These are phyloP conservation scores for Brachionus paranguensis DNA, from an alignment of 1,140 invertebrate species.

Conservation along the genomic window DNA sequence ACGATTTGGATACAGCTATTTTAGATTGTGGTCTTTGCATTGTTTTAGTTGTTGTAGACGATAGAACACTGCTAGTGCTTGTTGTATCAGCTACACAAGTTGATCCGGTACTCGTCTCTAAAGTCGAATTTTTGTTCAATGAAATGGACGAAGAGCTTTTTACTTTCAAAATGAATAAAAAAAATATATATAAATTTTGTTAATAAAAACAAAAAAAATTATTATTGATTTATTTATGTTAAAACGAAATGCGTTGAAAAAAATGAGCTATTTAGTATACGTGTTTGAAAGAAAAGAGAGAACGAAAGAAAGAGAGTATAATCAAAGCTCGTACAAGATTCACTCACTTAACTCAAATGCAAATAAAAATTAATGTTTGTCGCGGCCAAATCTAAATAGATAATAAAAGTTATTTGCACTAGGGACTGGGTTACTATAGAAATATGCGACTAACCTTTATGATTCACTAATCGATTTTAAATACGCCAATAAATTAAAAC, in stretches of 20 bases:
- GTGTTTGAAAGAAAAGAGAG: neutral
- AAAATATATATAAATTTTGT: neutral
- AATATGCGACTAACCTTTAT: neutral
- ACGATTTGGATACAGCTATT: neutral
- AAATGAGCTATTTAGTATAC: neutral
- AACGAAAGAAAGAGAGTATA: neutral
- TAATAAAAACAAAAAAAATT: neutral
- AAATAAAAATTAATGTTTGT: neutral
- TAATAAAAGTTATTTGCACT: neutral
- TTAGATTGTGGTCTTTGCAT: neutral
- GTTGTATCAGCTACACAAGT: neutral
- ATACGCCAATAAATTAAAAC: neutral
- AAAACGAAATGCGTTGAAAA: neutral
- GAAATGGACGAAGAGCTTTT: constrained; percentile 20
- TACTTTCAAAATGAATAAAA: neutral
- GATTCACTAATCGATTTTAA: neutral
- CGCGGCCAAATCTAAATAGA: neutral
- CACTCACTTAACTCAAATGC: neutral
- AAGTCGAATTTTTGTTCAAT: neutral
- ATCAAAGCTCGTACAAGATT: neutral
- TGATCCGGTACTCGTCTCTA: neutral
- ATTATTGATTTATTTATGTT: constrained; percentile 34
- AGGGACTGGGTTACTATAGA: neutral
- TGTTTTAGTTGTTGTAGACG: neutral
- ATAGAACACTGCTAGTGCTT: neutral